Conservation (phyloP, 2,113 vertebrate genomes). For the Psilopsiagon aurifrons region DNA sequence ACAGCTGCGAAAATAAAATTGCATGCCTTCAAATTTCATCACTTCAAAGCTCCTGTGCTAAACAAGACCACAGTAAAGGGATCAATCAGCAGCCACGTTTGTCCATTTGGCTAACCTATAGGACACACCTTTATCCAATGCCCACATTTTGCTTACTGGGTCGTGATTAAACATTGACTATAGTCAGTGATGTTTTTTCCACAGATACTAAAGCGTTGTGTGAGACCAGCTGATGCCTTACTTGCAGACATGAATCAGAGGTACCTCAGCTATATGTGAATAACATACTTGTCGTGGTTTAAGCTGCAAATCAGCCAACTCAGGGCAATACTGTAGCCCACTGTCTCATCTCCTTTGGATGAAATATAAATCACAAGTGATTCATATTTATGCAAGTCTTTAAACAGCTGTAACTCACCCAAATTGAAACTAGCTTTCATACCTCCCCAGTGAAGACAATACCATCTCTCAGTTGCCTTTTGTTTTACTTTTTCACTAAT, state of each 20-base stretch:
- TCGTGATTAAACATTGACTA: background rate
- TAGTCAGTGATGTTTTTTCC: background rate
- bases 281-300: background rate
- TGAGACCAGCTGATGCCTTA: background rate
- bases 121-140: background rate
- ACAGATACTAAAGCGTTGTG: background rate
- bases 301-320: no score
- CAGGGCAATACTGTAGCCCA: background rate
- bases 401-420: constrained; percentile 3
- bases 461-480: background rate
- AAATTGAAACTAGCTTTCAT: background rate
- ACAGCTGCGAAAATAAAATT: background rate
- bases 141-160: background rate
- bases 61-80: background rate
- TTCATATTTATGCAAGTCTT: background rate
- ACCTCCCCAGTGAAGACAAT: background rate
- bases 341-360: background rate
- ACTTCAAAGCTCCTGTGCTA: background rate
- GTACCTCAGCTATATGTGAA: background rate
- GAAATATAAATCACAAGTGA: constrained; percentile 50
- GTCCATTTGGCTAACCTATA: background rate
- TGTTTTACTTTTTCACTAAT: background rate
- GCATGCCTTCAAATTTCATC: background rate
- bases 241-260: background rate
- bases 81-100: background rate